Conservation (phyloP, 1,140 invertebrate species). For the Zaprionus lachaisei region DNA sequence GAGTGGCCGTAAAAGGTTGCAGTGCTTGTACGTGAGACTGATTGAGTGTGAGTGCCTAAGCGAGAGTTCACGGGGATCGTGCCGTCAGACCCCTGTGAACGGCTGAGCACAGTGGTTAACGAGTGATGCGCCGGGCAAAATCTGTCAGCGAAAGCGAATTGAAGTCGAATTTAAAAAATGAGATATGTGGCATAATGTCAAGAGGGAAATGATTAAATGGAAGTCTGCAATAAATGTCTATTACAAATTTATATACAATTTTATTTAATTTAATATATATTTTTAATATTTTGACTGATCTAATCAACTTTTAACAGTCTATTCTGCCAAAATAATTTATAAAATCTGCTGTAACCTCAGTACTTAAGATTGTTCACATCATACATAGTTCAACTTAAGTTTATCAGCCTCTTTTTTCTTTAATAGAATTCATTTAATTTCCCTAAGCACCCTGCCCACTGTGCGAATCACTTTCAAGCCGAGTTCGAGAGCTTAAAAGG, state of each 20-base stretch:
- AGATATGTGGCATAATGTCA: too few species aligned
- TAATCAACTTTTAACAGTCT: too few species aligned
- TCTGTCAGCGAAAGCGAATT: not conserved
- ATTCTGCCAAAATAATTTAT: too few species aligned
- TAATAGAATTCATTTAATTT: not conserved
- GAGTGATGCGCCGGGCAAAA: not conserved
- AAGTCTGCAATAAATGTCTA: too few species aligned
- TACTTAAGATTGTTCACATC: too few species aligned
- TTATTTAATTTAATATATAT: too few species aligned
- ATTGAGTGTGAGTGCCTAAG: constrained; percentile 40
- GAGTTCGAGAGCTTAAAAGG: constrained; percentile 64
- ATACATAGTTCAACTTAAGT: not conserved
- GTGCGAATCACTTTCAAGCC: constrained; percentile 37
- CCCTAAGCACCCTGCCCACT: constrained; percentile 32
- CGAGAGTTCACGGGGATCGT: constrained; percentile 74
- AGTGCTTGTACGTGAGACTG: constrained; percentile 30
- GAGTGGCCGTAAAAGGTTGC: constrained; percentile 65
- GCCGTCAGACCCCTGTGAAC: constrained; percentile 48
- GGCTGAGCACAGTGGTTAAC: constrained; percentile 52
- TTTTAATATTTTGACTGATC: too few species aligned
- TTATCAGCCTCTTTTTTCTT: too few species aligned
- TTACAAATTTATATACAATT: too few species aligned
- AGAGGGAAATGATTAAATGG: too few species aligned
- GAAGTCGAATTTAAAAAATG: not conserved
- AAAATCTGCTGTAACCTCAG: too few species aligned